These are phyloP conservation scores for Ondatra zibethicus DNA, from an alignment of 2,113 vertebrate genomes.

Conservation along the genomic window DNA sequence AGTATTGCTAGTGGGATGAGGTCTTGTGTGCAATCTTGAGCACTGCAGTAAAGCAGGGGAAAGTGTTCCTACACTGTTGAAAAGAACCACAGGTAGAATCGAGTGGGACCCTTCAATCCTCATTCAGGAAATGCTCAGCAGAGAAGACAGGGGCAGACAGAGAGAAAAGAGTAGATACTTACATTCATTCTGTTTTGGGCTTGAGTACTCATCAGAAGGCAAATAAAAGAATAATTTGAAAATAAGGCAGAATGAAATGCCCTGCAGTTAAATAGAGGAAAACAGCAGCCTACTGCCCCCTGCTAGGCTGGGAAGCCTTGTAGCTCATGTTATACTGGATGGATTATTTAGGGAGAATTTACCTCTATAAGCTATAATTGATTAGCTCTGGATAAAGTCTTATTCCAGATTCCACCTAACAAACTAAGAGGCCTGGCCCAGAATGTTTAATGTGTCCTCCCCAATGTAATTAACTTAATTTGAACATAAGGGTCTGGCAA, in stretches of 20 bases:
- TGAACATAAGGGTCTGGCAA: not conserved
- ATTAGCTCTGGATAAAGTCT: not conserved
- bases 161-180: not conserved
- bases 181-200: not conserved
- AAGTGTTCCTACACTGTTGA: not conserved
- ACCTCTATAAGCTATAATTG: not conserved
- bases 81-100: not conserved
- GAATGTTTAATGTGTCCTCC: not conserved
- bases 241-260: not conserved
- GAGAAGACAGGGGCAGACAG: not conserved
- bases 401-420: not conserved
- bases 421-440: not conserved
- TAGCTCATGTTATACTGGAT: not conserved
- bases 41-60: not conserved
- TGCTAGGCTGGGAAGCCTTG: not conserved
- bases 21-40: not conserved
- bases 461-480: slow-evolving; percentile 28
- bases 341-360: not conserved
- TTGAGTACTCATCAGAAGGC: not conserved
- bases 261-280: not conserved
- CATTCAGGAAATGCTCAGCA: not conserved
- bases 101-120: not conserved
- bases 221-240: not conserved
- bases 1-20: not conserved
- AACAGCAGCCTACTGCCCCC: not conserved